A percentile compares a stretch with the other conserved stretches of the same genome.
Evolutionary conservation across 1,140 invertebrate genomes (phyloP).

Genomic region (Pseudoatta argentina): DNA sequence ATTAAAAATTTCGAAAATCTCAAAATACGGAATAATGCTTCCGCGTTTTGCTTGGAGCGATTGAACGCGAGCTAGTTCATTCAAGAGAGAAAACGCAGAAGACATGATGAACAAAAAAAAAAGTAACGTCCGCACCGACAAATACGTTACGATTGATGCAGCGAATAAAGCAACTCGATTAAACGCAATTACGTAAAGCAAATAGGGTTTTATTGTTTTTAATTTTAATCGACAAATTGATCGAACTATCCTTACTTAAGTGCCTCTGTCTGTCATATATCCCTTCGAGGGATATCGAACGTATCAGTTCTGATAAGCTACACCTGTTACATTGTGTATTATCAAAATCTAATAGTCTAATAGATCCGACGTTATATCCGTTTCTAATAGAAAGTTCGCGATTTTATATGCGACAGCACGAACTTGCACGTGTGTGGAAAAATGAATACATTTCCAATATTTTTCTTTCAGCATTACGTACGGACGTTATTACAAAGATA

Average conservation of each 20-base stretch:
- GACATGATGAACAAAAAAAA: not conserved
- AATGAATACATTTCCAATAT: constrained; percentile 34
- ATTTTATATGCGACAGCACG: not conserved
- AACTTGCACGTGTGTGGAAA: not conserved
- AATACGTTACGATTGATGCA: constrained; percentile 74
- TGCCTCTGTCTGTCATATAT: constrained; percentile 57
- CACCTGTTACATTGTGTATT: constrained; percentile 69
- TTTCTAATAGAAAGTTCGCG: not conserved
- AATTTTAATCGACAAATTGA: constrained; percentile 73
- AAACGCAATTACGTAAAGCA: constrained; percentile 78
- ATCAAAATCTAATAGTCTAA: constrained; percentile 48
- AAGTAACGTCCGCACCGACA: constrained; percentile 13
- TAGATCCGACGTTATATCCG: not conserved
- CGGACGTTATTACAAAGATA: not conserved
- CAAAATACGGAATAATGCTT: not conserved
- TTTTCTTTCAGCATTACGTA: not conserved
- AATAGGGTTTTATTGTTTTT: constrained; percentile 69
- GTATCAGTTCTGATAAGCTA: constrained; percentile 68
- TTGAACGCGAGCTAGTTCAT: constrained; percentile 22
- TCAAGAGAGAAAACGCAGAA: not conserved
- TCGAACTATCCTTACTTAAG: constrained; percentile 71
- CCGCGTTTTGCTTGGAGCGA: not conserved
- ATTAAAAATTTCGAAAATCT: not conserved
- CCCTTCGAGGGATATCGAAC: constrained; percentile 57
- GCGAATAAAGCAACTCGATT: constrained; percentile 81